A percentile compares a stretch with the other conserved stretches of the same genome.
Conservation (phyloP, 2,888 invertebrate genomes). For the Eupsilia transversa region DNA sequence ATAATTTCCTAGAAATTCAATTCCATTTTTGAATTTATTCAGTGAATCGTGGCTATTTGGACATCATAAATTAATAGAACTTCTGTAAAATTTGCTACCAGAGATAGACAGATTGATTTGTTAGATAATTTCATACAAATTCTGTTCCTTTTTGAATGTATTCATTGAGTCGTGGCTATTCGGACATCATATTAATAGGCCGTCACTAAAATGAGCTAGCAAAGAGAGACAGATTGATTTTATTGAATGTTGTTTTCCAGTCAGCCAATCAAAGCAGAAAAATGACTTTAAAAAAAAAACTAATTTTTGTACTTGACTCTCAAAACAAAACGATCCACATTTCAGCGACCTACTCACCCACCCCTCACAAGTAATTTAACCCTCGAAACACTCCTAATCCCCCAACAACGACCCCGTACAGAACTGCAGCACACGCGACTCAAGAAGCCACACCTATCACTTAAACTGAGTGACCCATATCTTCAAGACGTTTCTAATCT, state of each 20-base stretch:
- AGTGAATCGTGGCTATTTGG: not conserved
- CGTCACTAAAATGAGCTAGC: not conserved
- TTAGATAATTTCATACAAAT: too few relatives aligned
- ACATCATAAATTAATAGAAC: not conserved
- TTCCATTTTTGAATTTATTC: not conserved
- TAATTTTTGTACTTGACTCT: not conserved
- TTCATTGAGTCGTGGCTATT: too few relatives aligned
- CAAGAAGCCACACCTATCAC: conserved; percentile 68
- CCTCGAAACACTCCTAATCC: conserved; percentile 11
- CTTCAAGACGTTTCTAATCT: conserved; percentile 69
- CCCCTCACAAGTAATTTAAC: conserved; percentile 31
- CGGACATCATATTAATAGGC: not conserved
- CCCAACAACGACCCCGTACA: conserved; percentile 44
- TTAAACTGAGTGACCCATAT: conserved; percentile 67
- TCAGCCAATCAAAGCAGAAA: not conserved
- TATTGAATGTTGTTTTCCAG: not conserved
- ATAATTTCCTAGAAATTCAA: too few relatives aligned
- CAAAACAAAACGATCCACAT: too few relatives aligned
- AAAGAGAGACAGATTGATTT: not conserved
- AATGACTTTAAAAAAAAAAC: too few relatives aligned
- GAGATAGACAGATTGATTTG: not conserved
- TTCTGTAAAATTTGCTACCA: not conserved
- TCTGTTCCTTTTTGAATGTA: not conserved
- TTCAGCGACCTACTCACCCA: not conserved
- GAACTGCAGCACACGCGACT: conserved; percentile 55